Percentiles rank a stretch among this genome's conserved stretches.
Evolutionary conservation across 2,797 vertebrate genomes (phyloP).

Genomic region (Sebastes matsubarae): DNA sequence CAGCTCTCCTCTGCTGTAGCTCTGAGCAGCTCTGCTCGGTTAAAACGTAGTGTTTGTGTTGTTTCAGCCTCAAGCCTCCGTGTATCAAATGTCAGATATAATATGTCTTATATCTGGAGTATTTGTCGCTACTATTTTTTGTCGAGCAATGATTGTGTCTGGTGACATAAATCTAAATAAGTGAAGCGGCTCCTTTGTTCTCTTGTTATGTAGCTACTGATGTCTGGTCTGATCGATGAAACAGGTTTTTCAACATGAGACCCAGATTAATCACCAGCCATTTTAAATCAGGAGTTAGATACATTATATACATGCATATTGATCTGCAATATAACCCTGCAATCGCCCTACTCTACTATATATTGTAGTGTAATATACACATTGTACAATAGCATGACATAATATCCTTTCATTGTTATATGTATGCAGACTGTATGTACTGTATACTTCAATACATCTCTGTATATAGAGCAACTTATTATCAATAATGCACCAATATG

Average conservation of each 20-base stretch:
- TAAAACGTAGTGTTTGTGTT: slow-evolving; percentile 3
- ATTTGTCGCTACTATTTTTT: background rate
- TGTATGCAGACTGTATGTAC: background rate
- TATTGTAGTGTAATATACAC: no score
- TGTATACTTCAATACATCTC: background rate
- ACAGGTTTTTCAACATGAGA: background rate
- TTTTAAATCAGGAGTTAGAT: background rate
- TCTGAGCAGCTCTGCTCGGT: no score
- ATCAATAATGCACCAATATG: no score
- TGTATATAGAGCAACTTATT: background rate
- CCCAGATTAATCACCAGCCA: background rate
- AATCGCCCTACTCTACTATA: background rate
- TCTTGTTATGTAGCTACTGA: background rate
- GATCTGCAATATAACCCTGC: background rate
- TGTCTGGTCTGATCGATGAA: slow-evolving; percentile 4
- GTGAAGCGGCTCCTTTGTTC: slow-evolving; percentile 22
- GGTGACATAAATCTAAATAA: background rate
- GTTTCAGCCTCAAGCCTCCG: background rate
- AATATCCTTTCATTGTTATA: background rate
- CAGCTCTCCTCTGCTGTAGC: background rate
- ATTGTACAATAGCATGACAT: background rate
- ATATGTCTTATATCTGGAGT: background rate
- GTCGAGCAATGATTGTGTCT: background rate
- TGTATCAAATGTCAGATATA: background rate
- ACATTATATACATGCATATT: background rate